Evolutionary conservation across 2,797 vertebrate species (phyloP).

Genomic region (Micromesistius poutassou): DNA sequence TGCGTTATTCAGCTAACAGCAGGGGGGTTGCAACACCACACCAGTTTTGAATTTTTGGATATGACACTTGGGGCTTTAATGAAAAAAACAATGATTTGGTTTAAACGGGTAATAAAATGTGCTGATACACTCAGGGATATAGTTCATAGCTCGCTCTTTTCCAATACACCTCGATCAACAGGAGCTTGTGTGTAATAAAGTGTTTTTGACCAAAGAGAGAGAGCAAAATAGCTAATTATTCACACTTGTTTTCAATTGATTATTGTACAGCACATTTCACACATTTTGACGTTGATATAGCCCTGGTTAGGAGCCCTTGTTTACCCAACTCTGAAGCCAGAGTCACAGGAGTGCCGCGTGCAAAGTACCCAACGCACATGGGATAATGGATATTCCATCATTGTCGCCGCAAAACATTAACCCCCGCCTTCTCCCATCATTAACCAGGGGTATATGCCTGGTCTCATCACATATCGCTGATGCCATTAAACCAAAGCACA

Average conservation of each 20-base stretch:
- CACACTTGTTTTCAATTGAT: neutral
- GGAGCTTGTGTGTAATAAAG: neutral
- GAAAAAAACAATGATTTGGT: neutral
- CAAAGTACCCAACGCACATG: neutral
- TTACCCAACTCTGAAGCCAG: neutral
- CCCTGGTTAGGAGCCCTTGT: too few relatives aligned
- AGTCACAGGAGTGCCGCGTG: neutral
- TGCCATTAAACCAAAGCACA: too few relatives aligned
- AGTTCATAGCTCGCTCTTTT: neutral
- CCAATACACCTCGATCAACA: too few relatives aligned
- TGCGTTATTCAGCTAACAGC: neutral
- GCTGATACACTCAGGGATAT: neutral
- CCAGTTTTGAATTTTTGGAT: too few relatives aligned
- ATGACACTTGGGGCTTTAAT: neutral
- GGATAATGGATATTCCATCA: constrained; percentile 10
- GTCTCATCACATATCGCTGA: too few relatives aligned
- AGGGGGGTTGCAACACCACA: neutral
- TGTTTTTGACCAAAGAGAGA: too few relatives aligned
- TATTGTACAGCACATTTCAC: neutral
- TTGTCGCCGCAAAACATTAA: constrained; percentile 14
- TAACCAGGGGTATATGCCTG: too few relatives aligned
- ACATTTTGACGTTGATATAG: too few relatives aligned
- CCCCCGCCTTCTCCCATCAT: constrained; percentile 1
- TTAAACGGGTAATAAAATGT: neutral
- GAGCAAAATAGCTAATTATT: neutral